A percentile compares a stretch with the other conserved stretches of the same genome.
These are phyloP conservation scores for Glomeris maerens DNA, from an alignment of 1,140 invertebrate species.

Conservation along the genomic window DNA sequence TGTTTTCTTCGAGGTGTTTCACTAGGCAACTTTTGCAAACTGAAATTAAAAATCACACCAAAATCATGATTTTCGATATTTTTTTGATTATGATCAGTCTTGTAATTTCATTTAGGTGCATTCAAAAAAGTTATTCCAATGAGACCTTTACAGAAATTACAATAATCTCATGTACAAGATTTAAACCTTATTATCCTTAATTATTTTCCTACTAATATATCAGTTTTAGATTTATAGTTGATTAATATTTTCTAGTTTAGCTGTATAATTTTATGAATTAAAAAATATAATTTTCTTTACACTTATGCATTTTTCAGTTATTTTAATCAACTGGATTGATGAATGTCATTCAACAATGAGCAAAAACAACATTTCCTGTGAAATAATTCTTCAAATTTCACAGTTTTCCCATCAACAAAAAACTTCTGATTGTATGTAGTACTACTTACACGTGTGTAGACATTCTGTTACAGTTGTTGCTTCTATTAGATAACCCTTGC, in stretches of 20 bases:
- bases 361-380: neutral
- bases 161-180: neutral
- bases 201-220: too few relatives aligned
- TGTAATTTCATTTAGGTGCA: too few relatives aligned
- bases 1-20: constrained; percentile 92
- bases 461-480: constrained; percentile 95
- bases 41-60: constrained; percentile 34
- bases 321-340: neutral
- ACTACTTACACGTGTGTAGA: constrained; percentile 79
- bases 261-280: too few relatives aligned
- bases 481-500: constrained; percentile 89
- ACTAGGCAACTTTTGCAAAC: constrained; percentile 96
- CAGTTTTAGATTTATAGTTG: too few relatives aligned
- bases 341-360: neutral
- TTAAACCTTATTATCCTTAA: neutral
- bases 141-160: neutral
- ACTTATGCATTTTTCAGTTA: too few relatives aligned
- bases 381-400: neutral
- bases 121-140: neutral
- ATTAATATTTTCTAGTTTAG: too few relatives aligned
- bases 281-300: too few relatives aligned
- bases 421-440: neutral
- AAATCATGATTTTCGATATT: neutral
- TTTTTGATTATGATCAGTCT: neutral
- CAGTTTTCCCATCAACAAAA: neutral